Evolutionary conservation across 1,140 invertebrate genomes (phyloP).

Genomic region (Whitmania pigra): DNA sequence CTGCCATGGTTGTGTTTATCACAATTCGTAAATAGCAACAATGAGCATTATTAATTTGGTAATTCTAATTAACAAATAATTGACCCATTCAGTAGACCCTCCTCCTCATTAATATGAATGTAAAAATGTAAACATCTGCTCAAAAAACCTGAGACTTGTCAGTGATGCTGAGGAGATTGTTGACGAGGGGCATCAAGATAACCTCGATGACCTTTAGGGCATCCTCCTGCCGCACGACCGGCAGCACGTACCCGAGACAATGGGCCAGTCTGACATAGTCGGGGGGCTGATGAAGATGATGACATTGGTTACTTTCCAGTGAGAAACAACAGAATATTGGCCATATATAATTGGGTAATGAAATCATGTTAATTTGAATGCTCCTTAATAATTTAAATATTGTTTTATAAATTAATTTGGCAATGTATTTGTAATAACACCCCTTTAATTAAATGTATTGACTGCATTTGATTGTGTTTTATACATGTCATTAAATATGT

Average conservation of each 20-base stretch:
- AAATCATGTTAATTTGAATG: no score
- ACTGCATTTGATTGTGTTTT: no score
- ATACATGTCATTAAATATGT: no score
- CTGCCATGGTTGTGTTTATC: not conserved
- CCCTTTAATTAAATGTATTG: no score
- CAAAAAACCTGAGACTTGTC: not conserved
- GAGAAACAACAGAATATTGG: not conserved
- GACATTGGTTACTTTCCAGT: not conserved
- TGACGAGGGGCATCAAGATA: conserved; percentile 55
- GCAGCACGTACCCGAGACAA: conserved; percentile 60
- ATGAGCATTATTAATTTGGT: not conserved
- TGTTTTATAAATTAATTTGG: no score
- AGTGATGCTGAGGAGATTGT: not conserved
- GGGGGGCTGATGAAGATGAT: conserved; percentile 37
- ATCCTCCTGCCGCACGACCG: conserved; percentile 51
- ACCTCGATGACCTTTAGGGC: conserved; percentile 58
- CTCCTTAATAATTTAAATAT: no score
- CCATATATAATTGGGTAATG: conserved; percentile 5
- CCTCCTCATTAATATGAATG: not conserved
- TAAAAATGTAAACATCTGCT: not conserved
- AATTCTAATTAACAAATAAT: not conserved
- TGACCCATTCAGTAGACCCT: not conserved
- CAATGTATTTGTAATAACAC: no score
- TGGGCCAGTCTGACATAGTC: conserved; percentile 62
- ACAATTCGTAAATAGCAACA: not conserved